A percentile compares a stretch with the other conserved stretches of the same genome.
phyloP scores from a whole-genome alignment of 1,140 invertebrate species.

The Medauroidea extradentata region DNA sequence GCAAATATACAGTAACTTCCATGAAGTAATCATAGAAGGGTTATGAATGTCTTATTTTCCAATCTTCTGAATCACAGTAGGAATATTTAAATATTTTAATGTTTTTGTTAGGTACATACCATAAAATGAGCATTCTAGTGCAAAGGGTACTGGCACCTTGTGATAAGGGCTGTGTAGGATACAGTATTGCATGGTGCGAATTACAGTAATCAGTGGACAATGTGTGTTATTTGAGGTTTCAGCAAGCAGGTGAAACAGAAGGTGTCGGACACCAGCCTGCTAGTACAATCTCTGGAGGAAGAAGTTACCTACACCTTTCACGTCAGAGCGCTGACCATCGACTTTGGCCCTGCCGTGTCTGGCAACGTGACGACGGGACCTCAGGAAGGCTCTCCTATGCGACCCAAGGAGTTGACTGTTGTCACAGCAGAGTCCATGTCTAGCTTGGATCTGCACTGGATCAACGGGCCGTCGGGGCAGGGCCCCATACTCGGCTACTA shows the following conservation, averaged over 20 bases:
- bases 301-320: slow-evolving; percentile 88
- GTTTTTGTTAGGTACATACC: too few species aligned
- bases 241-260: slow-evolving; percentile 94
- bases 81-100: too few species aligned
- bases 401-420: slow-evolving; percentile 59
- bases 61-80: too few species aligned
- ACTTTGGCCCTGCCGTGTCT: slow-evolving; percentile 69
- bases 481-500: slow-evolving; percentile 88
- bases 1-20: too few species aligned
- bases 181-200: too few species aligned
- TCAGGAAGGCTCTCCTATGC: slow-evolving; percentile 83
- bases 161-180: too few species aligned
- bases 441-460: slow-evolving; percentile 81
- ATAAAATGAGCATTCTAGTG: too few species aligned
- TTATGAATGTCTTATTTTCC: too few species aligned
- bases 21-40: too few species aligned
- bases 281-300: slow-evolving; percentile 84
- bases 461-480: slow-evolving; percentile 77
- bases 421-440: slow-evolving; percentile 72
- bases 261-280: slow-evolving; percentile 71
- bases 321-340: slow-evolving; percentile 84
- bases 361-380: slow-evolving; percentile 90
- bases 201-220: too few species aligned
- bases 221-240: too few species aligned
- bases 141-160: too few species aligned